Base-by-base conservation (phyloP, 2,888 invertebrate species). In the Thera britannica region DNA sequence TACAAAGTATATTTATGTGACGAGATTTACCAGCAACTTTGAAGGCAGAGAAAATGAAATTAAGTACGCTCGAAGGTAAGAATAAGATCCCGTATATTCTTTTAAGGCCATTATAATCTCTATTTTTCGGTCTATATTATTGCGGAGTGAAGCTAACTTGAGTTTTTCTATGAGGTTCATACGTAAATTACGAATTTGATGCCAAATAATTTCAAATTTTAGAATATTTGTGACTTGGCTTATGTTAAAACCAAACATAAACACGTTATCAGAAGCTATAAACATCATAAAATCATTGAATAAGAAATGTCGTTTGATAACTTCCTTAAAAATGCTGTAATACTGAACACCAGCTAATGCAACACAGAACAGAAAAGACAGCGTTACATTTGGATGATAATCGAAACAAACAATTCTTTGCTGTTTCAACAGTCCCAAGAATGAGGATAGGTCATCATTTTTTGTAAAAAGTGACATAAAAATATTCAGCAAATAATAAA, bases 381-480 rank as follows among this genome's bases (percentile, higher is more conserved):
- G 2, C 3, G 38, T 36, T 2, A 55, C 38, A 55, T 55, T 6
- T 55, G 9, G 9, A 55, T 2, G n/a, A 11, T 3, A 38, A 1
- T 55, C 55, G 38, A 4, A 38, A n/a, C 1, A 55, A n/a, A 3
- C 11, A 38, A 35, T 38, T 38, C 7, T 7, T 1, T 38, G 11
- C 2, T 5, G n/a, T 38, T 55, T 36, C 11, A 55, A 11, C n/a
- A 6, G 36, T 4, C 38, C n/a, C n/a, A 55, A n/a, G 35, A 55
- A 55, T n/a, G 11, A 55, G 0, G 38, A 2, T 6, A 55, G 38
- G 11, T 55, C 55, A 55, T n/a, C 11, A 1, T 38, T 9, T 11
- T 38, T 55, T 55, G n/a, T 55, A 36, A 55, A 55, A 55, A 55
- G n/a, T n/a, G 55, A n/a, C 36, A n/a, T n/a, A 5, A 38, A 11